phyloP scores from a whole-genome alignment of 1,140 invertebrate species.

The Pseudomyrmex gracilis region DNA sequence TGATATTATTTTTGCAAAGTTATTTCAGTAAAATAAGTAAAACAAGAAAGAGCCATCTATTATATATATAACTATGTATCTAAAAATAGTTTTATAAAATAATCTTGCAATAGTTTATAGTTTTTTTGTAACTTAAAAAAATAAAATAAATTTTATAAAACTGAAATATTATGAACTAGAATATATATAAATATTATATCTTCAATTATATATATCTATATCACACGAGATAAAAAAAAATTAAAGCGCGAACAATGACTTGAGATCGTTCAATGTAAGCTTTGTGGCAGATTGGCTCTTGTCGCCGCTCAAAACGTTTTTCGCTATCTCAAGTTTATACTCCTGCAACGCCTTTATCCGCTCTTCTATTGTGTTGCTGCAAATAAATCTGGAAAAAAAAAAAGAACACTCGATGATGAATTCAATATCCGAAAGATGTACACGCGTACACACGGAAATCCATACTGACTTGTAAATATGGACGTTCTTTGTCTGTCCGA shows the following conservation, averaged over 20 bases:
- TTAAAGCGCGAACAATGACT: conserved; percentile 88
- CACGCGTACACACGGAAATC: not conserved
- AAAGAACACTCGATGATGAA: not conserved
- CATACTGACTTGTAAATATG: conserved; percentile 91
- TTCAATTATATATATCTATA: conserved; percentile 26
- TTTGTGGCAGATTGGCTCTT: conserved; percentile 87
- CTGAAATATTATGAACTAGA: no score
- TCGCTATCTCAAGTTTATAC: conserved; percentile 92
- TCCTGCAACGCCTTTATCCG: conserved; percentile 92
- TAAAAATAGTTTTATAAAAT: no score
- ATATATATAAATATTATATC: no score
- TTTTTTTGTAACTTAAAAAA: no score
- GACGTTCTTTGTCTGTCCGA: conserved; percentile 94
- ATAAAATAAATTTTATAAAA: no score
- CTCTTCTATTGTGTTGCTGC: conserved; percentile 94
- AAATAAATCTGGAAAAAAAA: conserved; percentile 89
- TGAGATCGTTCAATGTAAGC: conserved; percentile 92
- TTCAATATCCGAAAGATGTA: not conserved
- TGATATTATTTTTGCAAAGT: not conserved
- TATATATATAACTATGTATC: no score
- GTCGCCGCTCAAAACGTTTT: conserved; percentile 90
- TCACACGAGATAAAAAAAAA: conserved; percentile 10
- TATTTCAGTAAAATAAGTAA: not conserved
- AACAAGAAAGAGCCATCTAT: no score
- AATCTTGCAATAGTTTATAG: no score